Evolutionary conservation across 2,113 vertebrate genomes (phyloP), one percentile per base, ranked within the genome.

Genomic region (Platycercus adscitus): DNA sequence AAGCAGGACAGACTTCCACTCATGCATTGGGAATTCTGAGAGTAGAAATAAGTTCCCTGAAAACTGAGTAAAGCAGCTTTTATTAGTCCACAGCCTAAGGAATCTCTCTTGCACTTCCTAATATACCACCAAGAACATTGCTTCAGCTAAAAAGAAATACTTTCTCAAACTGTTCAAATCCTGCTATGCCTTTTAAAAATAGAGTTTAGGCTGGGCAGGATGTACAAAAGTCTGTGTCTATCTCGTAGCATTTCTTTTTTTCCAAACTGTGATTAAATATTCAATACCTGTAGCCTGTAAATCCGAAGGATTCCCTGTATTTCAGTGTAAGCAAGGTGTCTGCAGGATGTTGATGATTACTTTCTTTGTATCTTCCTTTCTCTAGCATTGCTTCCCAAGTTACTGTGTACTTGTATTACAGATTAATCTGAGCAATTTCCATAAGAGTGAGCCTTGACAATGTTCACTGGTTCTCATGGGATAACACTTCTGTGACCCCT

Each of bases 401-500:
- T 73, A 46, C 47, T 46, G 21, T 15, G 25, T 35, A 28, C 9
- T 76, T 19, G 33, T 24, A 13, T 8, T 41, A 23, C 35, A 81
- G 81, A 19, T 68, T 44, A 43, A 76, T 41, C 16, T 25, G 13
- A 81, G n/a, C 46, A 35, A 10, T 80, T 85, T 77, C 64, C 4
- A 1, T 63, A 82, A 68, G 50, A 91, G 41, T 29, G 55, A 93
- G 11, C 39, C 50, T 94, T 75, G 65, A 44, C 73, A 70, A 33
- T 11, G 7, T 33, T 66, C 60, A 11, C 33, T 0, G 0, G 37
- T 11, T 64, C 61, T 60, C 26, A 43, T 14, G 20, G 65, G 47
- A 17, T 33, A 89, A 76, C 14, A 7, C 15, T 39, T 66, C 47
- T 15, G 24, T 72, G 69, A 86, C 49, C 25, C 37, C 23, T 46